Percentiles rank a stretch among this genome's conserved stretches.
phyloP scores from a whole-genome alignment of 2,797 vertebrate species.

The Poliocrania exsul region DNA sequence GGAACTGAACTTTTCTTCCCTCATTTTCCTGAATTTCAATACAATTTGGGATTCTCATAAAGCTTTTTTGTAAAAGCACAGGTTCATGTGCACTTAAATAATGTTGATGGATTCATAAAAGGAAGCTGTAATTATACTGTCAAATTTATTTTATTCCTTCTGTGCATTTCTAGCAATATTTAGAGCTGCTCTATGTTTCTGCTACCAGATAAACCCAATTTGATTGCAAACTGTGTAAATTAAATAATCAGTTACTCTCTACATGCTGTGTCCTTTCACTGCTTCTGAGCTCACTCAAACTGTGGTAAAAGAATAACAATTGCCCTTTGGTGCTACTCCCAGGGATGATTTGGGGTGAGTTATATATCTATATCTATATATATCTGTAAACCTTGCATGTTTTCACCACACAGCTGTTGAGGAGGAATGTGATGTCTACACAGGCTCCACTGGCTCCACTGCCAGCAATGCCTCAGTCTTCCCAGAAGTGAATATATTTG shows the following conservation, averaged over 20 bases:
- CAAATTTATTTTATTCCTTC: slow-evolving; percentile 48
- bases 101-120: slow-evolving; percentile 16
- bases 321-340: background rate
- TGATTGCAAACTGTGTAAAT: slow-evolving; percentile 47
- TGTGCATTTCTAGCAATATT: slow-evolving; percentile 43
- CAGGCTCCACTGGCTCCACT: background rate
- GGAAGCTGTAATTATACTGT: slow-evolving; percentile 56
- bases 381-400: too few relatives aligned
- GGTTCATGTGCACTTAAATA: slow-evolving; percentile 28
- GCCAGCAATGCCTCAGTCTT: background rate
- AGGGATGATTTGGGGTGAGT: background rate
- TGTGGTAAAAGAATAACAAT: background rate
- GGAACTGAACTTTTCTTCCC: background rate
- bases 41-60: slow-evolving; percentile 11
- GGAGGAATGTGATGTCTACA: background rate
- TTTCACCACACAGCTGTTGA: background rate
- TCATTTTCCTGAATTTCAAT: background rate
- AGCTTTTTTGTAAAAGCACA: slow-evolving; percentile 8
- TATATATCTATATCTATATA: background rate
- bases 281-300: background rate
- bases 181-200: slow-evolving; percentile 27
- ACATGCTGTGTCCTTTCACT: background rate
- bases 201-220: background rate
- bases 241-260: slow-evolving; percentile 14
- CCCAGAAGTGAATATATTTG: background rate